Base-by-base conservation (phyloP, 2,888 invertebrate genomes). In the Himalopsyche kuldschensis region DNA sequence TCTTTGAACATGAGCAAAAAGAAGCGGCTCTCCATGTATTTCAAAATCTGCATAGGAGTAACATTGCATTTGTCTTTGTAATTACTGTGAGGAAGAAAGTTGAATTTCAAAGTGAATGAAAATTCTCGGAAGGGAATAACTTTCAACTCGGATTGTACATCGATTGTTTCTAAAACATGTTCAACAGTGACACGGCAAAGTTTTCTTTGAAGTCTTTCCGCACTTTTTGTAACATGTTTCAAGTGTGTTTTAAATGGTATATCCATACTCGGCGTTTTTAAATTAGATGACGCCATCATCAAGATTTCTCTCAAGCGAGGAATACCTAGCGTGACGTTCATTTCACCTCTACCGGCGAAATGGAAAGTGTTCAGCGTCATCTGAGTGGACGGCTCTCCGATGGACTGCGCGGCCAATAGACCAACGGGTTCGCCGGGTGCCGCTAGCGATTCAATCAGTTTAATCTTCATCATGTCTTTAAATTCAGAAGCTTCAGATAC, bases 291-390 rank as follows among this genome's bases (percentile, higher is more conserved):
- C 0, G 98, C 99, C 88, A 96, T 95, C 99, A 99, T 99, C 0
- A 99, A 92, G 87, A 99, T 98, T 93, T 99, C 99, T 87, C 98
- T 92, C 5, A 99, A 92, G 87, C 99, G 94, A 0, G 99, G 99
- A 87, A 99, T 99, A 93, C 99, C 99, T n/a, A 99, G 93, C 0
- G 99, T 99, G 0, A 99, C 99, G 92, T 99, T 99, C 99, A 99
- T 99, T 91, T 99, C 99, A 92, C 99, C 99, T 91, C 99, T 95
- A 89, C 99, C 99, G 88, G 99, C 99, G 90, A 99, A 99, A 89
- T 99, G 99, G 90, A 99, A 99, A 63, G 99, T 99, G 90, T 99
- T 99, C 89, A 99, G 91, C 88, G 99, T 99, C 99, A 99, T 99
- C 93, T 99, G 99, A 84, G 99, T 99, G 1, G 99, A 99, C 0